Evolutionary conservation across 2,113 vertebrate species (phyloP), one percentile per base, ranked within the genome.

Genomic region (Haemorhous mexicanus): DNA sequence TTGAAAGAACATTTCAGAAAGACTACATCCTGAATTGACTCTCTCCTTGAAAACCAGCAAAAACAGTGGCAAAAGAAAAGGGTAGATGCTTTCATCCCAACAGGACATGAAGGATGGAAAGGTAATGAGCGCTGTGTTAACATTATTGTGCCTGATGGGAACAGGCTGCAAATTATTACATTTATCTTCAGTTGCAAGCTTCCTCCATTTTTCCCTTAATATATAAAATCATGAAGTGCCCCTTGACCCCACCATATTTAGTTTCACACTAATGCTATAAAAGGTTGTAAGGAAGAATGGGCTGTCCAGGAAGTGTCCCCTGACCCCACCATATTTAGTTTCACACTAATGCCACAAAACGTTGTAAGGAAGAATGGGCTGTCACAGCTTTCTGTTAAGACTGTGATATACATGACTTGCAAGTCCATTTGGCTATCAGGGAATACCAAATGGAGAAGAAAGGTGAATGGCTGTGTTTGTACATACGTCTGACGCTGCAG

Each of bases 391-490:
- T 53, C 66, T 52, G 18, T 24, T 35, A 55, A 47, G 43, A 43
- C 17, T 39, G 13, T 20, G 50, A 76, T 44, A 69, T 0, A 49
- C 7, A 13, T 0, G 1, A 69, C 43, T 66, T 44, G 17, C n/a
- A 73, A 90, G 35, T 61, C 12, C 41, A 62, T 37, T 32, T 55
- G n/a, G 44, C 62, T 79, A 14, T 16, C 24, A 68, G 4, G 44
- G 37, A 78, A 22, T 14, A 72, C 19, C 28, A n/a, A n/a, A 52
- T 4, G 7, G 6, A 33, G 15, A 41, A 37, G 61, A 19, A 24
- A 46, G 16, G 30, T 20, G 16, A 70, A 26, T 27, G 18, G 21
- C 22, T 35, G 15, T 53, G 33, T 50, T n/a, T 30, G 44, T n/a
- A 55, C 11, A 72, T 37, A 37, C 14, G 55, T 1, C 62, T 55